A percentile compares a stretch with the other conserved stretches of the same genome.
phyloP scores from a whole-genome alignment of 2,888 invertebrate species.

The Octodonta nipae region DNA sequence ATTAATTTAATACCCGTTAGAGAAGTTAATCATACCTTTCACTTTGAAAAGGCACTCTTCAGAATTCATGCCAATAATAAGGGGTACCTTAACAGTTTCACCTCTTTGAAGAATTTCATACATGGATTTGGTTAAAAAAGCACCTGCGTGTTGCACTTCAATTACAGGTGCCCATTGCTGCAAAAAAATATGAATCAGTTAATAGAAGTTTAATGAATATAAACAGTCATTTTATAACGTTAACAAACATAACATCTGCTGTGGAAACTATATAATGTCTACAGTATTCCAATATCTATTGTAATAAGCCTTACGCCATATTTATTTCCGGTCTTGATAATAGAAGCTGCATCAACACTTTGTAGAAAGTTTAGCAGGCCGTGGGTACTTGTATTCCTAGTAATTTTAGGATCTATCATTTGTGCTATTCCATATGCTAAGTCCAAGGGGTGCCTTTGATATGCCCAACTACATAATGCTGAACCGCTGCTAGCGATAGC shows the following conservation, averaged over 20 bases:
- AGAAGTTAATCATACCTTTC: conserved; percentile 1
- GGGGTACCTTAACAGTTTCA: conserved; percentile 13
- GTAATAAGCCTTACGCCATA: conserved; percentile 1
- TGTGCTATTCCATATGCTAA: conserved; percentile 15
- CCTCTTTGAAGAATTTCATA: conserved; percentile 9
- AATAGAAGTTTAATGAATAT: too few species aligned
- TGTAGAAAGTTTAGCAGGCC: conserved; percentile 6
- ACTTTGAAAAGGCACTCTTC: conserved; percentile 12
- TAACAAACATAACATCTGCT: too few species aligned
- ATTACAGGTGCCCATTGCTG: conserved; percentile 12
- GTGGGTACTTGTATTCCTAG: not conserved
- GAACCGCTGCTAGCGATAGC: conserved; percentile 25
- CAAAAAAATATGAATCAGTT: too few species aligned
- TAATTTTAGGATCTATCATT: conserved; percentile 12
- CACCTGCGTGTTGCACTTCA: conserved; percentile 10
- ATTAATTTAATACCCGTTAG: too few species aligned
- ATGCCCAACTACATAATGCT: conserved; percentile 24
- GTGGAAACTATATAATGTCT: too few species aligned
- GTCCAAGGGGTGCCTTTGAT: conserved; percentile 16
- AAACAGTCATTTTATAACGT: too few species aligned
- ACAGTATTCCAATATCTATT: too few species aligned
- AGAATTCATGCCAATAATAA: conserved; percentile 13
- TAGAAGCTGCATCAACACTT: not conserved
- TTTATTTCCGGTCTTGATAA: not conserved
- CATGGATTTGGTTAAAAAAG: conserved; percentile 10